phyloP scores from a whole-genome alignment of 1,140 invertebrate genomes.

The Druon quercuslanigerum region DNA sequence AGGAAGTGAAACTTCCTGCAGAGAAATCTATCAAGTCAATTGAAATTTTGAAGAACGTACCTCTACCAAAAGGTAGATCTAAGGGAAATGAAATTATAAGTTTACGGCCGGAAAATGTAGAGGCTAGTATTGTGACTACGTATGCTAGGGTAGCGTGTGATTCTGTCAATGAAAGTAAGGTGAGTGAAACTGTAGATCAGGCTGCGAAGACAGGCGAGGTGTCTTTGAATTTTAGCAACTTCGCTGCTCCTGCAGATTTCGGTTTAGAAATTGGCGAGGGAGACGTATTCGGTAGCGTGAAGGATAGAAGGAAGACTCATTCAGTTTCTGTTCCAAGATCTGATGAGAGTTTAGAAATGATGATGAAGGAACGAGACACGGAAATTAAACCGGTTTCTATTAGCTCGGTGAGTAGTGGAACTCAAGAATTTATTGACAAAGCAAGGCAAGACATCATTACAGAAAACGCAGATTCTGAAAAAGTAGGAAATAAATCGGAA shows the following conservation, averaged over 20 bases:
- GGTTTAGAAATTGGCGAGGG: constrained; percentile 52
- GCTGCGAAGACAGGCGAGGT: constrained; percentile 24
- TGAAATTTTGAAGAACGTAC: constrained; percentile 21
- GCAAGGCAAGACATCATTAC: background rate
- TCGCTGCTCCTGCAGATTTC: constrained; percentile 15
- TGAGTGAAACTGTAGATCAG: constrained; percentile 37
- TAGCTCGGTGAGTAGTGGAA: background rate
- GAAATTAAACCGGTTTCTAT: background rate
- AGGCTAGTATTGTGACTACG: constrained; percentile 65
- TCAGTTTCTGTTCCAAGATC: constrained; percentile 1
- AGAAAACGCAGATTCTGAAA: background rate
- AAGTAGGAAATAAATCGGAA: constrained; percentile 5
- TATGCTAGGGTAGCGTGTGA: constrained; percentile 58
- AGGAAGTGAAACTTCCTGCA: constrained; percentile 6
- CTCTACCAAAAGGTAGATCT: constrained; percentile 27
- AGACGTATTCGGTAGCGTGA: constrained; percentile 68
- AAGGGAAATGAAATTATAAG: constrained; percentile 61
- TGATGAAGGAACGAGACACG: background rate
- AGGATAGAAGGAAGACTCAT: constrained; percentile 58
- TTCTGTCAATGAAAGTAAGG: constrained; percentile 8
- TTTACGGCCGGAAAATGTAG: constrained; percentile 65
- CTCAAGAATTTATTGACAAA: background rate
- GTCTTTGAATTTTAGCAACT: constrained; percentile 12
- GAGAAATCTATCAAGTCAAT: background rate
- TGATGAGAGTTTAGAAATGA: background rate